Conservation (phyloP, 2,797 vertebrate species). For the Prionace glauca region DNA sequence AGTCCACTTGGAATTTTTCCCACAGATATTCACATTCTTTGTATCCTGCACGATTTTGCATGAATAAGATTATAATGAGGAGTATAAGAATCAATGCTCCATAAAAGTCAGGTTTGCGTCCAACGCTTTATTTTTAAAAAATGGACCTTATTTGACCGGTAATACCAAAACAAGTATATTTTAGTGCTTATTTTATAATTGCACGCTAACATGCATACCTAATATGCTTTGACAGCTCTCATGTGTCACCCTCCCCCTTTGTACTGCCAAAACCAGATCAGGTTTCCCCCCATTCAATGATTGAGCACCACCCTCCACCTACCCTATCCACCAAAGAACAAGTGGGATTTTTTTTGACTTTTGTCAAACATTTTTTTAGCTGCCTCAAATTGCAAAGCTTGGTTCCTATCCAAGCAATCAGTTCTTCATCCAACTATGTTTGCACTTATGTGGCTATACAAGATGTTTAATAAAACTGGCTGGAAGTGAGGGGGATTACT, state of each 20-base stretch:
- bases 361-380: slow-evolving; percentile 6
- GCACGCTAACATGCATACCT: slow-evolving; percentile 5
- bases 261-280: slow-evolving; percentile 9
- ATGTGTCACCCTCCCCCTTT: slow-evolving; percentile 8
- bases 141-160: background rate
- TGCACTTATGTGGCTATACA: background rate
- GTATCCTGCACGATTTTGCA: background rate
- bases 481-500: background rate
- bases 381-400: background rate
- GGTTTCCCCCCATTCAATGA: slow-evolving; percentile 23
- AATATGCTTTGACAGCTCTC: background rate
- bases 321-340: background rate
- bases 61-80: background rate
- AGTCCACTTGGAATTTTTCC: background rate
- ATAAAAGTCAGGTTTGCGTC: background rate
- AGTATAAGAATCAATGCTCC: background rate
- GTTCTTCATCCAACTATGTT: slow-evolving; percentile 17
- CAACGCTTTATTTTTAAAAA: background rate
- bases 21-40: background rate
- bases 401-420: slow-evolving; percentile 32
- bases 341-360: slow-evolving; percentile 10
- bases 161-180: background rate
- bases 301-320: slow-evolving; percentile 20
- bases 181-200: background rate
- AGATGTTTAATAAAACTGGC: slow-evolving; percentile 26